Evolutionary conservation across 2,113 vertebrate genomes (phyloP).

Genomic region (Gracilinanus agilis): DNA sequence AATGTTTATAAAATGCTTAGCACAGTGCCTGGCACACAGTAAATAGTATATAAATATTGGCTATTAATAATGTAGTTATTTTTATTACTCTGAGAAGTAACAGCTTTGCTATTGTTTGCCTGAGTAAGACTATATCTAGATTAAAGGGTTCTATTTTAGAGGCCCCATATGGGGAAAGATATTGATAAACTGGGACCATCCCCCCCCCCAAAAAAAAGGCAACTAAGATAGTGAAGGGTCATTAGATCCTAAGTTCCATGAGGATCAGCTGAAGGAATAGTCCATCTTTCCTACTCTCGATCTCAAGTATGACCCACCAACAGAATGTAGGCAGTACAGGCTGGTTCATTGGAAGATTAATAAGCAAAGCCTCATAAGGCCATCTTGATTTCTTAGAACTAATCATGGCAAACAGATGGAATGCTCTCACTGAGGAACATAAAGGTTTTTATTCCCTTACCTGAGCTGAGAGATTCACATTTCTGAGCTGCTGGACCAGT

Average conservation of each 20-base stretch:
- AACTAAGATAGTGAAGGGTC: background rate
- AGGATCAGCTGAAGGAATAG: background rate
- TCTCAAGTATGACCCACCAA: background rate
- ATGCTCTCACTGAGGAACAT: background rate
- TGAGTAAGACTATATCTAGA: background rate
- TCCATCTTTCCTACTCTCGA: background rate
- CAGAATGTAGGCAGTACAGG: background rate
- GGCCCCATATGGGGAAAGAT: background rate
- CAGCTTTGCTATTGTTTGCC: background rate
- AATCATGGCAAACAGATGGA: background rate
- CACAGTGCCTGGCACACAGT: background rate
- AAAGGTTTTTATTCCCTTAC: conserved; percentile 67
- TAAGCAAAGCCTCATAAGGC: background rate
- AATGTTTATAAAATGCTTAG: background rate
- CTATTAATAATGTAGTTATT: background rate
- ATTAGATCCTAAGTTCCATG: background rate
- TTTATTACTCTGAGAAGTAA: background rate
- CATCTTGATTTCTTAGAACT: background rate
- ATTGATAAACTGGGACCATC: background rate
- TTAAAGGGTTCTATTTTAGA: background rate
- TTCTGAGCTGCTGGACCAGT: conserved; percentile 73
- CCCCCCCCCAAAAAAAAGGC: background rate
- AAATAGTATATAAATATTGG: background rate
- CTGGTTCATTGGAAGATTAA: background rate
- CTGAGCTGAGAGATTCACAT: conserved; percentile 64